These are phyloP conservation scores for Babylonia areolata DNA, from an alignment of 1,140 invertebrate genomes.

Conservation along the genomic window DNA sequence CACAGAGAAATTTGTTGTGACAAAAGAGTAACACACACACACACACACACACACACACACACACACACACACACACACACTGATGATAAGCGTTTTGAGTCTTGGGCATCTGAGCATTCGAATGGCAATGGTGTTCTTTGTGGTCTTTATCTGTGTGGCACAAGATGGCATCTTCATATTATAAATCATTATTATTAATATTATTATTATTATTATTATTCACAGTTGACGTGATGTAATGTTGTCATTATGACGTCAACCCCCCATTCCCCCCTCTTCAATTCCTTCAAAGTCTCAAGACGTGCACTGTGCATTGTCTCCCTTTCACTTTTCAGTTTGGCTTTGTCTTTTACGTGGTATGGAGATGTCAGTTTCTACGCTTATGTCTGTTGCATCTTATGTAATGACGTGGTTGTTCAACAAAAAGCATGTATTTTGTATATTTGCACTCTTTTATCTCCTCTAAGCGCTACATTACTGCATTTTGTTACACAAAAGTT, in stretches of 20 bases:
- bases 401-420: background rate
- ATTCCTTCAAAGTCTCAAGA: background rate
- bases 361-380: background rate
- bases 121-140: background rate
- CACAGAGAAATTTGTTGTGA: too few relatives aligned
- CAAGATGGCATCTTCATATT: background rate
- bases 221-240: background rate
- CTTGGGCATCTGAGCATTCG: background rate
- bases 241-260: background rate
- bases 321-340: background rate
- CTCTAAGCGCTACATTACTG: background rate
- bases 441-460: conserved; percentile 9
- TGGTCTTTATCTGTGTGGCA: background rate
- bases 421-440: background rate
- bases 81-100: too few relatives aligned
- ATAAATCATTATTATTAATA: too few relatives aligned
- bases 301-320: background rate
- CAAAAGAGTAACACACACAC: too few relatives aligned
- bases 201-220: too few relatives aligned
- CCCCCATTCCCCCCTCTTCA: background rate
- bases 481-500: conserved; percentile 2
- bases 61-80: too few relatives aligned
- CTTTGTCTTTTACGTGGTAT: background rate
- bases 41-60: too few relatives aligned
- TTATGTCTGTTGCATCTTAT: background rate